Conservation (phyloP, 64 coral and sea anemone species). For the Pocillopora damicornis region DNA sequence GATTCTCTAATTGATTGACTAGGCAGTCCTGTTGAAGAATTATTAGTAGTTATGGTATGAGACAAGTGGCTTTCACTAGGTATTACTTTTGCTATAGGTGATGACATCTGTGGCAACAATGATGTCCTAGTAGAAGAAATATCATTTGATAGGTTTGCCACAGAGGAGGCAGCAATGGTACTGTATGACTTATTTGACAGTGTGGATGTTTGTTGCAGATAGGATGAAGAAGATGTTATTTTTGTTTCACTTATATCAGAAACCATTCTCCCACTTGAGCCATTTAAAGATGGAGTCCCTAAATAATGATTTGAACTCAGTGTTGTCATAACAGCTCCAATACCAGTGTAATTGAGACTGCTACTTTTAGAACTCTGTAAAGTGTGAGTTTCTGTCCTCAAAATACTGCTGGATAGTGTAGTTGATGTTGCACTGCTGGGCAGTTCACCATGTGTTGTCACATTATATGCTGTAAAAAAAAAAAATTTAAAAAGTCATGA, state of each 20-base stretch:
- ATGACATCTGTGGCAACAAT: not conserved
- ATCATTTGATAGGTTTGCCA: not conserved
- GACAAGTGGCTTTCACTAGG: not conserved
- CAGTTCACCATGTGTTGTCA: not conserved
- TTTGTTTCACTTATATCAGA: not conserved
- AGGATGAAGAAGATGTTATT: not conserved
- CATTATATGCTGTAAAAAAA: not conserved
- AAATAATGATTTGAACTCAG: not conserved
- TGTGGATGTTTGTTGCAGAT: not conserved
- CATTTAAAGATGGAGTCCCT: not conserved
- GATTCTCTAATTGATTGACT: not conserved
- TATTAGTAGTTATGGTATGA: not conserved
- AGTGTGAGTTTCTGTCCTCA: not conserved
- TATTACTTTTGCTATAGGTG: not conserved
- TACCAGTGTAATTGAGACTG: conserved; percentile 9
- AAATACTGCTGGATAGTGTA: not conserved
- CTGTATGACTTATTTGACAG: not conserved
- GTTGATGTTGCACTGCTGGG: not conserved
- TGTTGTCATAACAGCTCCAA: not conserved
- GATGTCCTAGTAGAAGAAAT: not conserved
- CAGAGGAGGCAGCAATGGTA: not conserved
- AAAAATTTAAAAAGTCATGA: not conserved
- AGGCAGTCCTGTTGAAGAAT: not conserved
- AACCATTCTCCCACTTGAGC: not conserved
- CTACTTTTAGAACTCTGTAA: not conserved